Conservation (phyloP, 2,797 vertebrate species). For the Crenuchus spilurus region DNA sequence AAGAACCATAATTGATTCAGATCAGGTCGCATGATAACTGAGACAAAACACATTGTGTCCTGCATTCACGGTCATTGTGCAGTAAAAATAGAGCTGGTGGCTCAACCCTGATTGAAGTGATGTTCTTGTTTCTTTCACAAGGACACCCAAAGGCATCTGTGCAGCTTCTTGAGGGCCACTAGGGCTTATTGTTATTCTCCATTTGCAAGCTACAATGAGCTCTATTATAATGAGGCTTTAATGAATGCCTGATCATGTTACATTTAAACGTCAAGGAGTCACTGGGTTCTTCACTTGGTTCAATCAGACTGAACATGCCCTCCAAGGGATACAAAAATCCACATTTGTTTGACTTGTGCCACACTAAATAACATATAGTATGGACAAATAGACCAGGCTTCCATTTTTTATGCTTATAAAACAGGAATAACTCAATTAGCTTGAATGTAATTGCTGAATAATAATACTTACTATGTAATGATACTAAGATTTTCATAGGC, state of each 20-base stretch:
- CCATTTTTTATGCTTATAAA: no score
- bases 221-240: background rate
- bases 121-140: constrained; percentile 17
- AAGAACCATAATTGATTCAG: background rate
- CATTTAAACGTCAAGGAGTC: background rate
- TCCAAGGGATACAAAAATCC: background rate
- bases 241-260: constrained; percentile 1
- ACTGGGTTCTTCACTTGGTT: background rate
- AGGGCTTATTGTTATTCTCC: background rate
- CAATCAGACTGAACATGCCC: background rate
- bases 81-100: constrained; percentile 2
- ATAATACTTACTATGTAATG: no score
- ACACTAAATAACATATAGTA: background rate
- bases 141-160: background rate
- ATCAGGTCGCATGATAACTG: background rate
- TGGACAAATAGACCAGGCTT: no score
- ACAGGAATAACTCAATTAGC: no score
- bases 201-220: background rate
- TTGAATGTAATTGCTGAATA: no score
- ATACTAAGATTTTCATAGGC: no score
- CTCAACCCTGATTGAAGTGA: background rate
- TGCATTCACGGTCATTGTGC: background rate
- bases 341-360: background rate
- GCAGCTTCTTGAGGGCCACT: background rate
- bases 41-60: background rate